Evolutionary conservation across 2,113 vertebrate genomes (phyloP).

Genomic region (Paracanthobrama guichenoti): DNA sequence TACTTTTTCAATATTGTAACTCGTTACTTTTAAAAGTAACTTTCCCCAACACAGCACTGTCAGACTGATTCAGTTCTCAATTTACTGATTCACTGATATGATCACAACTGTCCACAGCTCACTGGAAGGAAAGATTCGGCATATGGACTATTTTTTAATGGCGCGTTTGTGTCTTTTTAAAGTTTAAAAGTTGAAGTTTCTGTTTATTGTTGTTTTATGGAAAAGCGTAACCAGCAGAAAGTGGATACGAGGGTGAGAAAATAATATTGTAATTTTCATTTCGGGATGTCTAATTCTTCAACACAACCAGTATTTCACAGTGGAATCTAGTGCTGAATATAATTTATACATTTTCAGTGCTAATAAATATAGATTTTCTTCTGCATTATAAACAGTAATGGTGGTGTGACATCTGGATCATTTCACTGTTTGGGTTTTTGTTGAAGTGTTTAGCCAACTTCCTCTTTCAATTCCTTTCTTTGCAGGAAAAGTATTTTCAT

Average conservation of each 20-base stretch:
- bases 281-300: background rate
- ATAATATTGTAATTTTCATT: background rate
- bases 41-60: background rate
- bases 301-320: constrained; percentile 5
- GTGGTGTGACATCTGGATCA: background rate
- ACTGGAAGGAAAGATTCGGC: background rate
- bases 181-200: background rate
- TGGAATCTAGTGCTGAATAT: background rate
- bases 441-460: background rate
- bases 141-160: no score
- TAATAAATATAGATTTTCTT: constrained; percentile 1
- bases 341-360: background rate
- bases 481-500: background rate
- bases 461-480: constrained; percentile 41
- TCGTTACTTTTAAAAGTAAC: no score
- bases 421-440: background rate
- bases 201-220: background rate
- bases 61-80: background rate
- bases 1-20: no score
- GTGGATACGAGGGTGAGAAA: background rate
- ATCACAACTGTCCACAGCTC: background rate
- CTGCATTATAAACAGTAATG: background rate
- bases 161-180: background rate
- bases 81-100: background rate
- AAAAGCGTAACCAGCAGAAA: background rate